These are phyloP conservation scores for Hyla sarda DNA, from an alignment of 2,113 vertebrate species.

Conservation along the genomic window DNA sequence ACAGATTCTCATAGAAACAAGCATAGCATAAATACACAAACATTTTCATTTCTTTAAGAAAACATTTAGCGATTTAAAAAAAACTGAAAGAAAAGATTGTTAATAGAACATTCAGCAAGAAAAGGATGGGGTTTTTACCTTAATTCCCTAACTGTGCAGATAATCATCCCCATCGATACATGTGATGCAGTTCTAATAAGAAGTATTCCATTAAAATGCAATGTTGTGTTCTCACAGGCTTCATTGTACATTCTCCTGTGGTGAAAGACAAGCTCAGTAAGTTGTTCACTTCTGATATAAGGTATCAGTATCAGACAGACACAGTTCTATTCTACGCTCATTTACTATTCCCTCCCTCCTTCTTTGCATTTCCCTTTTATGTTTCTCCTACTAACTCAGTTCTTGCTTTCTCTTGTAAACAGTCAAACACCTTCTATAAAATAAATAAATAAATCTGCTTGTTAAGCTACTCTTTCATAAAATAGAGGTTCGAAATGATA, in stretches of 20 bases:
- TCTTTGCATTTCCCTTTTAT: constrained; percentile 26
- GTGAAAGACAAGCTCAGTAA: constrained; percentile 68
- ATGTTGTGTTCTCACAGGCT: constrained; percentile 65
- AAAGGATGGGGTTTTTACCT: constrained; percentile 71
- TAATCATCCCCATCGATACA: constrained; percentile 60
- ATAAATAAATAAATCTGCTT: not conserved
- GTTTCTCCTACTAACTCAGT: constrained; percentile 61
- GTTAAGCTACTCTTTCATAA: not conserved
- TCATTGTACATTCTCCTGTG: constrained; percentile 66
- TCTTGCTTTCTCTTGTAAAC: not conserved
- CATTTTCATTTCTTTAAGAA: not conserved
- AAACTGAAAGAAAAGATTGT: not conserved
- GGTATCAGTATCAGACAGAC: constrained; percentile 59
- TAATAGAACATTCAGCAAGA: constrained; percentile 23
- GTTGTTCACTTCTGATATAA: constrained; percentile 68
- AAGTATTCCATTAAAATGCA: constrained; percentile 70
- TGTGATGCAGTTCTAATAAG: constrained; percentile 61
- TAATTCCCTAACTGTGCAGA: constrained; percentile 62
- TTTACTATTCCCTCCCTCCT: constrained; percentile 52
- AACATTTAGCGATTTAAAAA: not conserved
- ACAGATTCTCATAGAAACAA: not conserved
- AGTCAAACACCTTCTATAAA: not conserved
- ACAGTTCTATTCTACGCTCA: constrained; percentile 65
- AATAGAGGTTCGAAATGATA: too few relatives aligned
- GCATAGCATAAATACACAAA: not conserved